Evolutionary conservation across 2,113 vertebrate genomes (phyloP), one percentile per base, ranked within the genome.

Genomic region (Bubo blakistoni): DNA sequence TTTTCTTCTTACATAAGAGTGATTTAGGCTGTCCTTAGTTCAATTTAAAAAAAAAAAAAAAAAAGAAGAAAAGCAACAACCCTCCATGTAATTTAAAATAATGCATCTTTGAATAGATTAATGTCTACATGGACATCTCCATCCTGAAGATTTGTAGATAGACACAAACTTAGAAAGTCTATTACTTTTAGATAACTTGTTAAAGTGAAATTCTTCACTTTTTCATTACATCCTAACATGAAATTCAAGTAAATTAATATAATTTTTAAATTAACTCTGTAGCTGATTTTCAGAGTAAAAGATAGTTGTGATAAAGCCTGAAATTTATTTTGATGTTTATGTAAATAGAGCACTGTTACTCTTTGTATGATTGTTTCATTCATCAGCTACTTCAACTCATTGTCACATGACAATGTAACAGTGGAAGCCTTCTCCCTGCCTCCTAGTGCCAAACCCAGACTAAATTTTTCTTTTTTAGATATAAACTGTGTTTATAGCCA

Each of bases 151-250:
- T 38, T 16, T 46, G 16, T 65, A 77, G 34, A 49, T 2, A 62
- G 32, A 65, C 2, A 86, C 55, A 79, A 86, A 92, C 61, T 85
- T 95, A 44, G 32, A 92, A 97, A 95, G 52, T 44, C 57, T 97
- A 59, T 22, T 54, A 4, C 8, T 7, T 57, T 76, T 62, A 83
- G 15, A 55, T 19, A 24, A 70, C 6, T 7, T 21, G 3, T 36
- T 63, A 81, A 71, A 91, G 86, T 55, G 0, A 51, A 84, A 22
- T 47, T 74, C 3, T 27, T 57, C 10, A 8, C 8, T 19, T 76
- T 81, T 42, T 78, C 30, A 72, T 88, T 71, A 14, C 2, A 9
- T 61, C 79, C 7, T 25, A 85, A 51, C 12, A 54, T 16, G 4
- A 87, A 76, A 79, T 87, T 62, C 11, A 40, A n/a, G 27, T 36